These are phyloP conservation scores for Hydrocynus forskahlii DNA, from an alignment of 2,797 vertebrate genomes.

Conservation along the genomic window DNA sequence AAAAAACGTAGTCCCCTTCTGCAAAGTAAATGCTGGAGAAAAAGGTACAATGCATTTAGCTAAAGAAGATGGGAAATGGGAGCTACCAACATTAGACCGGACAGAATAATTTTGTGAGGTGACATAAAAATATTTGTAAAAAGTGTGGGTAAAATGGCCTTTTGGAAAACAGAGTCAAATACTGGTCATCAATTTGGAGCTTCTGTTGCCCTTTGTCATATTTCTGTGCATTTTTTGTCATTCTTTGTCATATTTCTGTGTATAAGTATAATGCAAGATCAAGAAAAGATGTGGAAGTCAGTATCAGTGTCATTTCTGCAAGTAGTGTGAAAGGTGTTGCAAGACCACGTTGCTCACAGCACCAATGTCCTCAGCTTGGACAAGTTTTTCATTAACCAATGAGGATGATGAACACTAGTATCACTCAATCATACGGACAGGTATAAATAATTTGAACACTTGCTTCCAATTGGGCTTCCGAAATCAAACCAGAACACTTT, in stretches of 20 bases:
- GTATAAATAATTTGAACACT: neutral
- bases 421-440: neutral
- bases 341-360: neutral
- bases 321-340: neutral
- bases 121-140: neutral
- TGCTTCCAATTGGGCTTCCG: neutral
- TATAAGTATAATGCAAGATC: neutral
- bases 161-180: neutral
- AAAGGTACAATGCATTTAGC: neutral
- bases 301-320: neutral
- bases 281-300: neutral
- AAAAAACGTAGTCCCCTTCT: neutral
- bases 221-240: too few relatives aligned
- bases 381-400: neutral
- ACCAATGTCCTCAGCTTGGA: neutral
- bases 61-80: neutral
- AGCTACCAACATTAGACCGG: neutral
- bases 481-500: neutral
- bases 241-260: neutral
- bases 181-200: neutral
- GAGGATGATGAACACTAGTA: neutral
- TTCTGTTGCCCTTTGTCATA: neutral
- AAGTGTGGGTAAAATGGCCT: neutral
- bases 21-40: neutral
- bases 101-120: neutral